These are phyloP conservation scores for Hoplostethus mediterraneus DNA, from an alignment of 2,797 vertebrate species.

Conservation along the genomic window DNA sequence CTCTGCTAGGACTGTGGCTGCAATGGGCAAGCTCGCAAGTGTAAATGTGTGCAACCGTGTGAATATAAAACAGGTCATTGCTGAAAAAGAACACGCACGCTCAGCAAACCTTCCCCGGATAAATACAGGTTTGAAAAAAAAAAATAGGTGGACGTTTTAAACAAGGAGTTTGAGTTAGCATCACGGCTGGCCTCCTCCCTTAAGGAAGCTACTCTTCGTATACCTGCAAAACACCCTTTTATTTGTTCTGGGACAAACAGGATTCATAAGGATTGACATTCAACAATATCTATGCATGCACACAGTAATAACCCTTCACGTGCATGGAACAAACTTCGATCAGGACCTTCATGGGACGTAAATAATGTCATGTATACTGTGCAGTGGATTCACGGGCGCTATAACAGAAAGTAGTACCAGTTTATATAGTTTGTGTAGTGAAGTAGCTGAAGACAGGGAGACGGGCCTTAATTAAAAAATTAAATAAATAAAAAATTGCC, in stretches of 20 bases:
- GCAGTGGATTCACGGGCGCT: conserved; percentile 8
- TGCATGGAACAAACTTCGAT: background rate
- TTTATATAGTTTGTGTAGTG: conserved; percentile 35
- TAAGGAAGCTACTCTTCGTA: too few relatives aligned
- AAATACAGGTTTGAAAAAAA: too few relatives aligned
- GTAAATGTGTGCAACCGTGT: conserved; percentile 9
- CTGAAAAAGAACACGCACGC: conserved; percentile 15
- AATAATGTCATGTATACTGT: background rate
- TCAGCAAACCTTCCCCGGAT: conserved; percentile 24
- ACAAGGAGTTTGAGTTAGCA: too few relatives aligned
- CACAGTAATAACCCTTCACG: background rate
- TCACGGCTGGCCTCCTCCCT: too few relatives aligned
- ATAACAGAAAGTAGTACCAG: conserved; percentile 4
- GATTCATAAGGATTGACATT: background rate
- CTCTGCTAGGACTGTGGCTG: too few relatives aligned
- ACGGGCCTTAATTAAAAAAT: conserved; percentile 67
- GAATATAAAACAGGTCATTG: conserved; percentile 14
- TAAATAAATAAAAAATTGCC: conserved; percentile 69
- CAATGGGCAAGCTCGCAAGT: background rate
- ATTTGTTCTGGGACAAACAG: conserved; percentile 9
- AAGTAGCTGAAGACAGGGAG: conserved; percentile 40
- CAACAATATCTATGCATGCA: conserved; percentile 1
- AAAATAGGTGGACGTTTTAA: too few relatives aligned
- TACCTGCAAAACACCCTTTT: conserved; percentile 10
- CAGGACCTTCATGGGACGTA: background rate